Base-by-base conservation (phyloP, 2,888 invertebrate species). In the Andrena flavipes region DNA sequence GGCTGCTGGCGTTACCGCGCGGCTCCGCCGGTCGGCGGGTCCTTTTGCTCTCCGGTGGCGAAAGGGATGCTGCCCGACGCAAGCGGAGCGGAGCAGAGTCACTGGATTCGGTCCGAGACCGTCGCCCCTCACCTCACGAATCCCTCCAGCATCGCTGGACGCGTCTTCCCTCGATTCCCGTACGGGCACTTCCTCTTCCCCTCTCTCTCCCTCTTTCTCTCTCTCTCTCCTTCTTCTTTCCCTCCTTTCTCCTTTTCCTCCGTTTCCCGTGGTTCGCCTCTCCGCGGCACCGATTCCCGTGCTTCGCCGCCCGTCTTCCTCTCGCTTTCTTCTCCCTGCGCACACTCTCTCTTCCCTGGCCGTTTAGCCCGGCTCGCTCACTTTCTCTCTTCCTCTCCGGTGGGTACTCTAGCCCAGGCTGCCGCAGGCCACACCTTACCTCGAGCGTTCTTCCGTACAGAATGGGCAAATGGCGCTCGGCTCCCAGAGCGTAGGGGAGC, bases 361-460 rank as follows among this genome's bases (percentile, higher is more conserved):
- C 51, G 42, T 48, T 26, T 23, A 42, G 6, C 20, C 67, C 16
- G 56, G 62, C 60, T 54, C 60, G 26, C n/a, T 56, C 67, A 10
- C 49, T 59, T 42, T 65, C 48, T 62, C 35, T 56, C 62, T 29
- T 20, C n/a, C 49, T 62, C 65, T 64, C 62, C n/a, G 74, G 16
- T 62, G 49, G 48, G 69, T 64, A 30, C 62, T 63, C 59, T 69
- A 76, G 73, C 83, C 16, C 82, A 83, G 76, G 76, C 76, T 80
- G 75, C 81, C 87, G 76, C 88, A 90, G 79, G 90, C 93, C 92
- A 92, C 92, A 92, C 92, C 92, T 92, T 92, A 89, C 91, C 91
- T 86, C 92, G 87, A 91, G 90, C 92, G 92, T 92, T 91, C 90
- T 91, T 89, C 88, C 91, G 89, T 91, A 89, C 90, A 92, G 92